Evolutionary conservation across 2,888 invertebrate genomes (phyloP).

Genomic region (Unio pictorum): DNA sequence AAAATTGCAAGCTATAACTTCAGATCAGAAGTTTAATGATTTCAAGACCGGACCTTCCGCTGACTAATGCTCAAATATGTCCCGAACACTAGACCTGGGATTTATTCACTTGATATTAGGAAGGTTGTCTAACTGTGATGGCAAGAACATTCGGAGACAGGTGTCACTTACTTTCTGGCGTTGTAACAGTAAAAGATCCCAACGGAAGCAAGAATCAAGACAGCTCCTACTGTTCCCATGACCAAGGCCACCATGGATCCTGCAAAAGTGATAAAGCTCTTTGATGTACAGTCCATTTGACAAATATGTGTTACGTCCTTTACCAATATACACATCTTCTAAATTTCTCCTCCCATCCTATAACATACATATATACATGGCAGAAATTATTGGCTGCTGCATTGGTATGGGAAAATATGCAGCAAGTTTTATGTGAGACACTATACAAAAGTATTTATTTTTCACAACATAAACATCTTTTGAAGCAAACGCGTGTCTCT

Average conservation of each 20-base stretch:
- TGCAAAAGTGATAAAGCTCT: constrained; percentile 2
- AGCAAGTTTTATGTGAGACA: no score
- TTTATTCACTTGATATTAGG: background rate
- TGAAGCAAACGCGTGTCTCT: no score
- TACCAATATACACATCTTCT: no score
- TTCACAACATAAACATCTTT: no score
- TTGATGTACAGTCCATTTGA: background rate
- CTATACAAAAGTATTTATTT: no score
- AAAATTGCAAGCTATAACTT: background rate
- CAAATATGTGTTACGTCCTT: no score
- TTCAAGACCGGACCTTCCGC: background rate
- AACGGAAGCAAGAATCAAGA: constrained; percentile 27
- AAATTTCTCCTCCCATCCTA: no score
- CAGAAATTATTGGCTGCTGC: no score
- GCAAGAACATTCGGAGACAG: background rate
- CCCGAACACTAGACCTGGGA: background rate
- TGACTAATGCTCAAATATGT: background rate
- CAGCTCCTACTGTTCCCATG: constrained; percentile 25
- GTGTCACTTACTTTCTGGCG: constrained; percentile 25
- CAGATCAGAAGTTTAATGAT: background rate
- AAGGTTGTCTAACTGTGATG: no score
- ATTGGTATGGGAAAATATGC: no score
- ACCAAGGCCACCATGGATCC: constrained; percentile 25
- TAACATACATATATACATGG: no score
- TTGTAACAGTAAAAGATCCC: constrained; percentile 20